Base-by-base conservation (phyloP, 2,113 vertebrate species). In the Hemiscyllium ocellatum region DNA sequence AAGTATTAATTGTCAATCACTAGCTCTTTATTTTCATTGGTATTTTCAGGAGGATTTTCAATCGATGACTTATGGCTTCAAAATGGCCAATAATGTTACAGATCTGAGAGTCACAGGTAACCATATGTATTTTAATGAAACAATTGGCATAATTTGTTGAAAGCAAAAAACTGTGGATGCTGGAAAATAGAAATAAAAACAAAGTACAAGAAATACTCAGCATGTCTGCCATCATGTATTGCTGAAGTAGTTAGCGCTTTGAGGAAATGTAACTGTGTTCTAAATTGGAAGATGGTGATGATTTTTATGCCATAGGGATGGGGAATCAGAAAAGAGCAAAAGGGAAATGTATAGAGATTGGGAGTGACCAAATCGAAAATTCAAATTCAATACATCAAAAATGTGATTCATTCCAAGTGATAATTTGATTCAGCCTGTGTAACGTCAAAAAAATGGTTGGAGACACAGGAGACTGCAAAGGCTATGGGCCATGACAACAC, bases 1-100 rank as follows among this genome's bases (percentile, higher is more conserved):
- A 10, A 76, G 12, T 76, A 33, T 33, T 76, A 26, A 15, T 4
- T 17, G 24, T 61, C 80, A 61, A 47, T 95, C 17, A 95, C 20
- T 95, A n/a, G 33, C 3, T 61, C 78, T 96, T 95, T 96, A 2
- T 97, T 87, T 94, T 78, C 22, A 29, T 96, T 19, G 96, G 42
- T 95, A 76, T 95, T 95, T 95, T 76, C 94, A 99, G 99, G 99
- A 99, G 97, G 99, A 99, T 97, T 99, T 99, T 97, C 99, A 99
- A 96, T 99, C 99, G 91, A 99, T 99, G 99, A 99, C 99, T 3
- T 99, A 99, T 0, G 99, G 99, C 96, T 99, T 99, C 97, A 99
- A 99, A 97, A 99, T 99, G 99, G 99, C 99, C 87, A 99, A 99
- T 97, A 99, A 98, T 96, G 99, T 99, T 93, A 99, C 99, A 96